Evolutionary conservation across 2,888 invertebrate genomes (phyloP), one percentile per base, ranked within the genome.

Genomic region (Salticus scenicus): DNA sequence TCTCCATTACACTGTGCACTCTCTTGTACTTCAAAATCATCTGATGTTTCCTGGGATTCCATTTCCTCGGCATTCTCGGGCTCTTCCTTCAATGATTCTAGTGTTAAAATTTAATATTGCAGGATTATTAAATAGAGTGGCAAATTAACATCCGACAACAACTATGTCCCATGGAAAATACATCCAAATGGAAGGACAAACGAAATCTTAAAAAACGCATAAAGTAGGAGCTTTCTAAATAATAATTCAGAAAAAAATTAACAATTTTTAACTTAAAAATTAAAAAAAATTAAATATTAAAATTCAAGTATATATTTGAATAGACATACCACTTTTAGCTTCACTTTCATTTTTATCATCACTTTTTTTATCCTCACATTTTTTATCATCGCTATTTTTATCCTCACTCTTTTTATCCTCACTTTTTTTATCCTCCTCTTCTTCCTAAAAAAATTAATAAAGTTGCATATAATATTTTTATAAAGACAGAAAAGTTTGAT

Each of bases 81-180:
- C 64, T 85, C 86, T 80, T 86, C 86, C 47, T 80, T 71, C 72
- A 67, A 69, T 74, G 80, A 66, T 72, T 86, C 86, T 86, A 79
- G 73, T 86, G 76, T 86, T 80, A 86, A 86, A 85, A 85, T 85
- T 85, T 70, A 85, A 85, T 37, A 37, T 78, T 69, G 78, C 74
- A 82, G 82, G 57, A 66, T 85, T 85, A 85, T 85, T 85, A 85
- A 74, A 79, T 75, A 69, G 72, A 73, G 81, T 71, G 84, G 67
- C 20, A 76, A 66, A 85, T 77, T 66, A 83, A 78, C 63, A 72
- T 66, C 83, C 83, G 66, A 42, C 14, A 73, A 84, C 63, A 70
- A 70, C 70, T 70, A 70, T n/a, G 76, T 57, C 83, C 83, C 77
- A 77, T 51, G 82, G 72, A 76, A 70, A 71, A 66, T 63, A 76